Evolutionary conservation across 2,797 vertebrate genomes (phyloP).

Genomic region (Chloroceryle inda): DNA sequence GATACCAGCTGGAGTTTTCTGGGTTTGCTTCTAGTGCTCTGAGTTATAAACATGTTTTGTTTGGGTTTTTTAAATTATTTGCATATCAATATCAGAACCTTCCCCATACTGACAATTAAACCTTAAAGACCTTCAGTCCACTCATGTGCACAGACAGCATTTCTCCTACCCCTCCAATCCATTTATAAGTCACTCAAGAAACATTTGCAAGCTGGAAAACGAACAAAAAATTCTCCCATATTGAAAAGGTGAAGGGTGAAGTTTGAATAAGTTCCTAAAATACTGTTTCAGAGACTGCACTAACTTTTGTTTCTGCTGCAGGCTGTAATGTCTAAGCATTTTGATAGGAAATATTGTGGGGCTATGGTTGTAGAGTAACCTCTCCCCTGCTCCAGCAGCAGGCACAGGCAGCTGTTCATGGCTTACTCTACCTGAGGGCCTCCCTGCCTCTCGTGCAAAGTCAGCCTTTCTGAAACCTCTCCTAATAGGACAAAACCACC

Average conservation of each 20-base stretch:
- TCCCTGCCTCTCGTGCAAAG: not conserved
- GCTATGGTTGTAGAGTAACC: not conserved
- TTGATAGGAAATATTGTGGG: not conserved
- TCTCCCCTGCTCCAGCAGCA: not conserved
- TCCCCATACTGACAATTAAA: not conserved
- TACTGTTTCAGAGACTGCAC: not conserved
- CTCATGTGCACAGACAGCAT: not conserved
- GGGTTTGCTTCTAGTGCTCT: not conserved
- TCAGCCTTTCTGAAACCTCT: not conserved
- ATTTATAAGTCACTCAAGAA: not conserved
- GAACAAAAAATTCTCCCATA: not conserved
- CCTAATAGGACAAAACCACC: not conserved
- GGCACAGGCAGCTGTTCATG: not conserved
- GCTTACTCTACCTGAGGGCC: not conserved
- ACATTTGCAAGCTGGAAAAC: not conserved
- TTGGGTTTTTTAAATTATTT: not conserved
- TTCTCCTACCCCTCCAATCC: not conserved
- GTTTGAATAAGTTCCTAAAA: not conserved
- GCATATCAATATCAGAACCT: not conserved
- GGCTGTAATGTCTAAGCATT: not conserved
- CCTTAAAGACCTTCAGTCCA: not conserved
- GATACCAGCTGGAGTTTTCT: not conserved
- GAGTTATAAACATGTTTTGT: not conserved
- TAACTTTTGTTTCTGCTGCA: not conserved
- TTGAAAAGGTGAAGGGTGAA: not conserved